phyloP scores from a whole-genome alignment of 2,797 vertebrate species.

The Hoplostethus atlanticus region DNA sequence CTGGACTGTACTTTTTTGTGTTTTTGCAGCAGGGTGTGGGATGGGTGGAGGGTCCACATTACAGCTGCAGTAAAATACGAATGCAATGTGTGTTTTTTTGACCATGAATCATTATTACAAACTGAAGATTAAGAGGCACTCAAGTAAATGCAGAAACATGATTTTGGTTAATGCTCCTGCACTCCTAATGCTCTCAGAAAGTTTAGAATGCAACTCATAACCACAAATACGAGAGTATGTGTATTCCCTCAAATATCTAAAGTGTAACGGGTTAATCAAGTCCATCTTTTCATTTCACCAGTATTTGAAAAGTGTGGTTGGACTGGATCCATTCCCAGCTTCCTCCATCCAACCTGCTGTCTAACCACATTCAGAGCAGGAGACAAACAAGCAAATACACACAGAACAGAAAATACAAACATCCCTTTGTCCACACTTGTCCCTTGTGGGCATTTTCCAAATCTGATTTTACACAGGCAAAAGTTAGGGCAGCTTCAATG shows the following conservation, averaged over 20 bases:
- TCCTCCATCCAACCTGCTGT: conserved; percentile 2
- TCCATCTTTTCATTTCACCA: background rate
- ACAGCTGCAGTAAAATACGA: conserved; percentile 24
- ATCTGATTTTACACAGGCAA: conserved; percentile 40
- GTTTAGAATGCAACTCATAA: background rate
- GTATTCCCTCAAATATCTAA: background rate
- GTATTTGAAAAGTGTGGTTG: background rate
- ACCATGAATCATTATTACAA: background rate
- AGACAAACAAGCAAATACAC: background rate
- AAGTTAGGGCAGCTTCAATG: conserved; percentile 29
- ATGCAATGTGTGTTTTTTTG: background rate
- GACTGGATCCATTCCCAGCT: background rate
- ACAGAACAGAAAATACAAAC: background rate
- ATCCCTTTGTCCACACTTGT: background rate
- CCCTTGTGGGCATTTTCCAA: conserved; percentile 60
- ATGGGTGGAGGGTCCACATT: background rate
- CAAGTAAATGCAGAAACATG: background rate
- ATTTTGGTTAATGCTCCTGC: background rate
- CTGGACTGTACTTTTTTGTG: background rate
- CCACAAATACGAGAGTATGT: background rate
- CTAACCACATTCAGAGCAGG: background rate
- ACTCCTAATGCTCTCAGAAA: background rate
- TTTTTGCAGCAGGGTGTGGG: background rate
- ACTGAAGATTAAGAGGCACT: too few relatives aligned
- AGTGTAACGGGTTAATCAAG: background rate